phyloP scores from a whole-genome alignment of 2,888 invertebrate genomes.

The Imbricaverruca yamaguchii region DNA sequence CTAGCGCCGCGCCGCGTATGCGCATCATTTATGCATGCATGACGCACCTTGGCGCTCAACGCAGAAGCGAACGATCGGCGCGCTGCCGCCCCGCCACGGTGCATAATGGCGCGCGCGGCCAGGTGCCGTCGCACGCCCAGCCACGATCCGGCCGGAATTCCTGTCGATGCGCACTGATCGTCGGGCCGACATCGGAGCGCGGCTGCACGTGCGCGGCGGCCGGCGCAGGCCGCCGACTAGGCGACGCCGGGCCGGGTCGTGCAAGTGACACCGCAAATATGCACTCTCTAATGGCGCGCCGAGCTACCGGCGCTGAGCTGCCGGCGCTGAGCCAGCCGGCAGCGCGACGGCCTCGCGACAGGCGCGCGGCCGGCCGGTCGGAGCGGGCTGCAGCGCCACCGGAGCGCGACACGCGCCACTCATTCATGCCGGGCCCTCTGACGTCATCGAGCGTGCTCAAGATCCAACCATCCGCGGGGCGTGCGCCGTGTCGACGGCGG shows the following conservation, averaged over 20 bases:
- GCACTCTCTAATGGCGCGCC: background rate
- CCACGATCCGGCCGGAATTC: background rate
- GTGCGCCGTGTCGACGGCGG: background rate
- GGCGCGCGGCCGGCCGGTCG: background rate
- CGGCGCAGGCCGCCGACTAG: background rate
- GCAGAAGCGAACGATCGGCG: background rate
- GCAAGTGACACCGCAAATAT: background rate
- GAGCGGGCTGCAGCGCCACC: background rate
- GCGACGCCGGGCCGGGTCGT: background rate
- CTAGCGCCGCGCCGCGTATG: too few relatives aligned
- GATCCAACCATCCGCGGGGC: background rate
- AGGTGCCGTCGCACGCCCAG: too few relatives aligned
- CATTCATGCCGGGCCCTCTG: background rate
- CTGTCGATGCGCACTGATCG: background rate
- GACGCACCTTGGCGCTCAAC: background rate
- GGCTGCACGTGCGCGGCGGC: too few relatives aligned
- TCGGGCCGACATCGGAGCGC: too few relatives aligned
- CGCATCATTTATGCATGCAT: conserved; percentile 3
- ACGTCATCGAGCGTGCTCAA: conserved; percentile 1
- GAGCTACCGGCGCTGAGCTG: background rate
- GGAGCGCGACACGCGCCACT: background rate
- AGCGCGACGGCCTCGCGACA: too few relatives aligned
- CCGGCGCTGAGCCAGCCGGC: too few relatives aligned
- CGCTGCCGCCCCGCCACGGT: background rate
- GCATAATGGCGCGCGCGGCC: background rate